phyloP scores from a whole-genome alignment of 2,113 vertebrate genomes.

The Barbus barbus region DNA sequence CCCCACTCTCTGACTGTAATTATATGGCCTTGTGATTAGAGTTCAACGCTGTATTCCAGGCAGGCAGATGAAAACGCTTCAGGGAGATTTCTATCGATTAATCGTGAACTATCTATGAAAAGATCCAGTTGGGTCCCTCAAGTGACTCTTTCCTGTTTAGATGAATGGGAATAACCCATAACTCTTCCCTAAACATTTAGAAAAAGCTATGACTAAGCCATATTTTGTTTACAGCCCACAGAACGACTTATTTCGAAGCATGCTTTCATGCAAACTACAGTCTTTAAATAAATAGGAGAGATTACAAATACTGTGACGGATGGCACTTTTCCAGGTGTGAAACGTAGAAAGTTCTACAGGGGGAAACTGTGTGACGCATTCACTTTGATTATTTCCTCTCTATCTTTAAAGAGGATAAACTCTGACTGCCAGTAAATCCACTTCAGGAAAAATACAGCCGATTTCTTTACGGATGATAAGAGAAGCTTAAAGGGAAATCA shows the following conservation, averaged over 20 bases:
- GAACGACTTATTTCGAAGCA: not conserved
- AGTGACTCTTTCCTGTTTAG: slow-evolving; percentile 52
- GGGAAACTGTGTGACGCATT: slow-evolving; percentile 26
- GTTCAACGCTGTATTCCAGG: not conserved
- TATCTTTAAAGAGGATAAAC: slow-evolving; percentile 1
- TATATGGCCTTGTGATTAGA: not conserved
- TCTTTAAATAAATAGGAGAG: slow-evolving; percentile 20
- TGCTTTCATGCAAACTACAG: slow-evolving; percentile 16
- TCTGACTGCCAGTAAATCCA: not conserved
- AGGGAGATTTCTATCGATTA: not conserved
- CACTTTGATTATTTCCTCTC: not conserved
- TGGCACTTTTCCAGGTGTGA: slow-evolving; percentile 24
- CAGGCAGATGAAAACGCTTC: not conserved
- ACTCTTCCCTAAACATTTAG: slow-evolving; percentile 49
- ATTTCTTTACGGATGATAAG: not conserved
- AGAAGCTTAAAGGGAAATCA: not conserved
- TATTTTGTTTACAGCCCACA: slow-evolving; percentile 40
- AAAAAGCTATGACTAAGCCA: slow-evolving; percentile 40
- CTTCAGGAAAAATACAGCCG: slow-evolving; percentile 6
- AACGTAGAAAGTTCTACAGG: not conserved
- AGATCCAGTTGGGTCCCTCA: not conserved
- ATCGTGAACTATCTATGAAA: not conserved
- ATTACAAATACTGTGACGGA: slow-evolving; percentile 26
- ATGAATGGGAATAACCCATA: not conserved
- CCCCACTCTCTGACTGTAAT: not conserved